phyloP scores from a whole-genome alignment of 1,140 invertebrate species.

The Pseudoatta argentina region DNA sequence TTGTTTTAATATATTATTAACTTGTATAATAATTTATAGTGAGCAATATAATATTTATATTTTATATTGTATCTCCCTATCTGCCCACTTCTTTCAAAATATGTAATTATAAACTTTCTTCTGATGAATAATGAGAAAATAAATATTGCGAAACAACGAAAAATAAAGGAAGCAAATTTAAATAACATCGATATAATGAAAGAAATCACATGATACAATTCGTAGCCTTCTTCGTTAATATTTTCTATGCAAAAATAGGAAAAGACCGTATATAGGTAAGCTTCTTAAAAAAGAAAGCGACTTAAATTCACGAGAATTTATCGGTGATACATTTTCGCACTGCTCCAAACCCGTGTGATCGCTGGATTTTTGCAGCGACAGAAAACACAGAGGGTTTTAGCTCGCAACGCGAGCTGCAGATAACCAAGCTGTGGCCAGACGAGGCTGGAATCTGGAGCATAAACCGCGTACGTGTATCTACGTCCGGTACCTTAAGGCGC shows the following conservation, averaged over 20 bases:
- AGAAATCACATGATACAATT: background rate
- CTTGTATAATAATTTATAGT: background rate
- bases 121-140: constrained; percentile 5
- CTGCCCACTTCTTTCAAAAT: background rate
- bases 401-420: constrained; percentile 8
- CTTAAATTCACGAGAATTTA: constrained; percentile 62
- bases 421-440: constrained; percentile 51
- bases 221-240: background rate
- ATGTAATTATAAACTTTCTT: background rate
- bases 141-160: background rate
- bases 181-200: background rate
- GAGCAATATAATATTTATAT: constrained; percentile 4
- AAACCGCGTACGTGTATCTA: constrained; percentile 61
- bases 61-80: background rate
- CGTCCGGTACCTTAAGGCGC: constrained; percentile 63
- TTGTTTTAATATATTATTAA: constrained; percentile 20
- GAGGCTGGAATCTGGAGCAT: constrained; percentile 57
- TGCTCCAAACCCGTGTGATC: constrained; percentile 53
- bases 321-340: constrained; percentile 60
- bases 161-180: background rate
- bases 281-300: background rate
- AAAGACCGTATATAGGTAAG: background rate
- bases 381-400: constrained; percentile 45
- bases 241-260: background rate
- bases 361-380: constrained; percentile 48